Evolutionary conservation across 2,888 invertebrate species (phyloP).

Genomic region (Agapetus fuscipes): DNA sequence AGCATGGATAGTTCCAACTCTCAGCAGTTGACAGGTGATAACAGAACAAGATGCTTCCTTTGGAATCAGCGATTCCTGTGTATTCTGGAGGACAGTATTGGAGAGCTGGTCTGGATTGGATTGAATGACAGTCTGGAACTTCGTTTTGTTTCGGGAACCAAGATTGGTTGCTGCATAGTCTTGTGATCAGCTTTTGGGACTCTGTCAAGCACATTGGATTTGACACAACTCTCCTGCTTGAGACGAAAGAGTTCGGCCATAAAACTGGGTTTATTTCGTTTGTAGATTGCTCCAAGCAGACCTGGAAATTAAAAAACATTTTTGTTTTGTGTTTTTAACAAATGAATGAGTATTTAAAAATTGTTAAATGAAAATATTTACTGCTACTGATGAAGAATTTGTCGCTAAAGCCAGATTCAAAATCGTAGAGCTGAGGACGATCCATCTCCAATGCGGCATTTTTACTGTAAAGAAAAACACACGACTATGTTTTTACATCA

Average conservation of each 20-base stretch:
- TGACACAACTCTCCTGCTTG: slow-evolving; percentile 29
- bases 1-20: slow-evolving; percentile 35
- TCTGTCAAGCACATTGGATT: slow-evolving; percentile 32
- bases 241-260: slow-evolving; percentile 28
- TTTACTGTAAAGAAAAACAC: no score
- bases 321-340: neutral
- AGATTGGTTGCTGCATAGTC: slow-evolving; percentile 29
- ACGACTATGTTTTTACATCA: no score
- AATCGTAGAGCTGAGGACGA: no score
- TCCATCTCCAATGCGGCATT: no score
- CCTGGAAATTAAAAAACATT: slow-evolving; percentile 26
- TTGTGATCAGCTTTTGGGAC: slow-evolving; percentile 25
- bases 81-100: slow-evolving; percentile 33
- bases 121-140: slow-evolving; percentile 29
- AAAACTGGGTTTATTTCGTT: slow-evolving; percentile 29
- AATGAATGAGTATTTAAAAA: neutral
- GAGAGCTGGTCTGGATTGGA: slow-evolving; percentile 27
- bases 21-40: slow-evolving; percentile 29
- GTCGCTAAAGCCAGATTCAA: no score
- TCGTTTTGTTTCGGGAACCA: slow-evolving; percentile 31
- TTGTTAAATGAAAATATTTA: slow-evolving; percentile 5
- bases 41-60: slow-evolving; percentile 29
- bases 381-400: no score
- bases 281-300: slow-evolving; percentile 32
- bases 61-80: slow-evolving; percentile 28